Base-by-base conservation (phyloP, 1,140 invertebrate species). In the Grapholita molesta region DNA sequence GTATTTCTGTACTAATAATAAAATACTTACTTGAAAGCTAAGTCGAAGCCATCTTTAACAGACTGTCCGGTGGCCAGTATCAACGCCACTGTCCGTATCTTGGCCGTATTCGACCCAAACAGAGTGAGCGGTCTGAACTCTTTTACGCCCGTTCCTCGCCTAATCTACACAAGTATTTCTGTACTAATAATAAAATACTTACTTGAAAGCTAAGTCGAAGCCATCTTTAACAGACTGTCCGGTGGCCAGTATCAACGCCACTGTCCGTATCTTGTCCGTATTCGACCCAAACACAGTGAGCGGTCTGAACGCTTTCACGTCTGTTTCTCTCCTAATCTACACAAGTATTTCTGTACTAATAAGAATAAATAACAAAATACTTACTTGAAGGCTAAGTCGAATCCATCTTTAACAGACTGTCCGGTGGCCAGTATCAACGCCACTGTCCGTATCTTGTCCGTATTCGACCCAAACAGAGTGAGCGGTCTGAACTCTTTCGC, bases 251-350 rank as follows among this genome's bases (percentile, higher is more conserved):
- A 94, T 92, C 7, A 95, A 77, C 42, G 95, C 94, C 8, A 94
- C 94, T 11, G 96, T 82, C 72, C 94, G 92, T 68, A 95, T 94
- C 74, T 95, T 95, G 72, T 96, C 94, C 23, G 93, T 90, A 30
- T 92, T 92, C 8, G 93, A 93, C 18, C 95, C 95, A 78, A 96
- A 96, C 6, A 96, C 83, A 0, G 95, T 96, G 9, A 95, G 93
- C 32, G 94, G 76, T 75, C 87, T 90, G 70, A 68, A 91, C 71
- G 82, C 92, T 71, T 80, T 83, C 79, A 75, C 85, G 72, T 82
- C 83, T 11, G 11, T 3, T 1, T 35, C 9, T 35, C 11, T 35
- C 9, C 33, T 11, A 35, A 3, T 35, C 33, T 35, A 2, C 33
- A 35, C 11, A 1, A 9, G 11, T 35, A 35, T 35, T 2, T 8